phyloP scores from a whole-genome alignment of 1,140 invertebrate species.

The Elysia chlorotica region DNA sequence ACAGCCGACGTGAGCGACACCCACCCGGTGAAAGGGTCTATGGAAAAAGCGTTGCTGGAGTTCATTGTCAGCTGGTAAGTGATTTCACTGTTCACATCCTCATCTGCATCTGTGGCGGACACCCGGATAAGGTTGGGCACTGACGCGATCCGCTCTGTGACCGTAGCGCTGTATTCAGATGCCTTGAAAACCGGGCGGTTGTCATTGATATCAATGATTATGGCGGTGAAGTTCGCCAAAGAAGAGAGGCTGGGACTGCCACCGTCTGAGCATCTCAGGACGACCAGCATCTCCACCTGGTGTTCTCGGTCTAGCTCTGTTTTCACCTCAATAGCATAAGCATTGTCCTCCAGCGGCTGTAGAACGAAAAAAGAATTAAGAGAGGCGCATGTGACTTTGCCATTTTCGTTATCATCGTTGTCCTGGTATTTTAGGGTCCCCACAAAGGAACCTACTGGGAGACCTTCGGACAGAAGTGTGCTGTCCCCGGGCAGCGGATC shows the following conservation, averaged over 20 bases:
- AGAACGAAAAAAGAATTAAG: conserved; percentile 7
- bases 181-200: conserved; percentile 41
- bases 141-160: conserved; percentile 28
- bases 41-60: conserved; percentile 26
- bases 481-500: conserved; percentile 3
- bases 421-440: conserved; percentile 85
- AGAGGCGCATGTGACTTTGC: conserved; percentile 70
- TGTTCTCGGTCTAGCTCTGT: conserved; percentile 77
- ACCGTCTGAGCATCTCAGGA: conserved; percentile 85
- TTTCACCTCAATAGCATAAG: conserved; percentile 59
- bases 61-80: conserved; percentile 28
- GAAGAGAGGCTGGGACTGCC: conserved; percentile 38
- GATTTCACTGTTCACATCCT: conserved; percentile 29
- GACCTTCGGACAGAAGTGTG: conserved; percentile 84
- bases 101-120: conserved; percentile 31
- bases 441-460: conserved; percentile 83
- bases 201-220: conserved; percentile 30
- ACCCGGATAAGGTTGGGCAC: conserved; percentile 27
- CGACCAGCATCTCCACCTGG: conserved; percentile 80
- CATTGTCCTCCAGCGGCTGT: conserved; percentile 7
- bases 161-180: conserved; percentile 25
- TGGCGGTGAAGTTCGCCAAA: conserved; percentile 44
- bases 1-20: conserved; percentile 26
- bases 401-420: conserved; percentile 81
- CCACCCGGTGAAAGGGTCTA: conserved; percentile 32